Base-by-base conservation (phyloP, 1,140 invertebrate genomes). In the Zaprionus ghesquierei region DNA sequence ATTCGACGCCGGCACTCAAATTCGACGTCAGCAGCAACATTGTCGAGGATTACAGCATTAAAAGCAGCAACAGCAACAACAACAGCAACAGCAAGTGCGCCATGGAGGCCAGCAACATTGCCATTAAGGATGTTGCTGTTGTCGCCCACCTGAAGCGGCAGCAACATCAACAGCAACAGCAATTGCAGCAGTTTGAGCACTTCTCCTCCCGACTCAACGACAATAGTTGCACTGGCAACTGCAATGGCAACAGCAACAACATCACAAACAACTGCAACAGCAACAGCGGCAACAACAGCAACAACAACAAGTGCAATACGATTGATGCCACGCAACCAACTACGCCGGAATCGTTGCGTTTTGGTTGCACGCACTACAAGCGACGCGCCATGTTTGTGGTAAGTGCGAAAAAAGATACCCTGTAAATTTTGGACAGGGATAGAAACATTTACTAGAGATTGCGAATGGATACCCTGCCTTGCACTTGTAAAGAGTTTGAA, bases 351-450 rank as follows among this genome's bases (percentile, higher is more conserved):
- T 77, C 76, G 53, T 69, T 87, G 63, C 89, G 89, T 31, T 91
- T 89, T 20, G 96, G 96, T 41, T 96, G 96, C 92, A 94, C 94
- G 56, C 96, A 96, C 92, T 96, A 96, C 75, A 96, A 96, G 86
- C 94, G 96, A 81, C 94, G 95, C 85, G 96, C 95, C 4, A 96
- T 96, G 93, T 96, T 96, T 93, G 96, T 96, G 92, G 96, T 96
- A 93, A 94, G 94, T 93, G 5, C 12, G n/a, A n/a, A 9, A n/a
- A 29, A 29, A 44, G 3, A 46, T 46, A 46, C 18, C 41, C 41
- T 46, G 41, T 46, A 46, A 12, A 51, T 25, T 13, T 0, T 25
- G 5, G 13, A 29, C 6, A 9, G 9, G 27, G 0, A 29, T 29
- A 5, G 6, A 29, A 29, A 2, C 25, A 1, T 27, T 3, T 1